Conservation (phyloP, 2,888 invertebrate species). For the Drosophila maculinotata region DNA sequence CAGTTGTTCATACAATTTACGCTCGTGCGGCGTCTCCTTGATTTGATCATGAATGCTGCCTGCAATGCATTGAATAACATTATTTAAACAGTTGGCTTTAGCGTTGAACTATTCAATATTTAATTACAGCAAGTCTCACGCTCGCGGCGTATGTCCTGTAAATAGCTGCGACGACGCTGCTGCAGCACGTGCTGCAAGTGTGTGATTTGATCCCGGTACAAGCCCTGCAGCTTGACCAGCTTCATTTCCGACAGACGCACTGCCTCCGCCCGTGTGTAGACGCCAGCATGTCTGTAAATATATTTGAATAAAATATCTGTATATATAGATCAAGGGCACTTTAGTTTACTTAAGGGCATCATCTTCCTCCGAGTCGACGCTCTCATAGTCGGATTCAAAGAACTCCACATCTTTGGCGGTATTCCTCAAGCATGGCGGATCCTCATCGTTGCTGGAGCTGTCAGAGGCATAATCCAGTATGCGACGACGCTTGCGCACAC, state of each 20-base stretch:
- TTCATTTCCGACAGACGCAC: slow-evolving; percentile 91
- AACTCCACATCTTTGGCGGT: slow-evolving; percentile 89
- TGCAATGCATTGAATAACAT: slow-evolving; percentile 78
- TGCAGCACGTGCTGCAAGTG: slow-evolving; percentile 90
- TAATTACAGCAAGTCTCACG: slow-evolving; percentile 90
- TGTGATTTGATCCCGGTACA: slow-evolving; percentile 93
- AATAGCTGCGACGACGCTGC: slow-evolving; percentile 90
- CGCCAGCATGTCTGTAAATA: slow-evolving; percentile 91
- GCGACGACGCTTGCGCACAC: slow-evolving; percentile 86
- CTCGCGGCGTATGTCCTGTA: slow-evolving; percentile 90
- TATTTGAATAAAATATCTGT: background rate
- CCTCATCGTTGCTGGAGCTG: slow-evolving; percentile 88
- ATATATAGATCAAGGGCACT: accelerated
- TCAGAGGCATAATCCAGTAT: slow-evolving; percentile 91
- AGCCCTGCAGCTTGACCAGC: slow-evolving; percentile 90
- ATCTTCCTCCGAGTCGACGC: slow-evolving; percentile 91
- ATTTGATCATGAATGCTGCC: slow-evolving; percentile 92
- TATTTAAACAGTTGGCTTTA: background rate
- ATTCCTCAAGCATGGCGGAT: slow-evolving; percentile 87
- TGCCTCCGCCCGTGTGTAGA: slow-evolving; percentile 95
- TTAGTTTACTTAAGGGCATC: slow-evolving; percentile 89
- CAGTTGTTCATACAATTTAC: slow-evolving; percentile 91
- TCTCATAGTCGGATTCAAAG: slow-evolving; percentile 91
- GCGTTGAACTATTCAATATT: background rate
- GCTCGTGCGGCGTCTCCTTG: slow-evolving; percentile 89